These are phyloP conservation scores for Drosophila diplacantha DNA, from an alignment of 2,888 invertebrate genomes.

Conservation along the genomic window DNA sequence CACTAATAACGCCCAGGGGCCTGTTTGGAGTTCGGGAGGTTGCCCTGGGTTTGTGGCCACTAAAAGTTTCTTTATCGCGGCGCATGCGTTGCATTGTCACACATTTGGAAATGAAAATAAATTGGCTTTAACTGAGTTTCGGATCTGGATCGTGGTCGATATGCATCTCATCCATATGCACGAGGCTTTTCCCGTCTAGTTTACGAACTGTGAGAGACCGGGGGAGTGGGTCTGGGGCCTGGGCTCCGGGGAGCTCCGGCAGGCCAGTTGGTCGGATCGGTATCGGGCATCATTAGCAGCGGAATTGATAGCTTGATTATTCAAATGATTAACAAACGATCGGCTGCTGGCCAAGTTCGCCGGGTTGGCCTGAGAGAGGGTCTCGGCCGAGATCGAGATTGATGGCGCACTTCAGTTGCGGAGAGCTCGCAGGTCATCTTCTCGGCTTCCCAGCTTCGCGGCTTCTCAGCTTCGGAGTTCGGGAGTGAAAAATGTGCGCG, in stretches of 20 bases:
- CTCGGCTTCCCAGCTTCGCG: background rate
- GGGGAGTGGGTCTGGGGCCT: background rate
- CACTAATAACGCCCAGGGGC: slow-evolving; percentile 56
- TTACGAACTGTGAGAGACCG: slow-evolving; percentile 66
- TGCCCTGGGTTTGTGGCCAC: background rate
- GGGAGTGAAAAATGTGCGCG: slow-evolving; percentile 67
- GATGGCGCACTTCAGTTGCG: slow-evolving; percentile 64
- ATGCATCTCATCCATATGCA: slow-evolving; percentile 60
- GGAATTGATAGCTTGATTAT: slow-evolving; percentile 78
- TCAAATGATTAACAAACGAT: slow-evolving; percentile 74
- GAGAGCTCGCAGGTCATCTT: slow-evolving; percentile 51
- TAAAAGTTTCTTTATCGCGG: slow-evolving; percentile 51
- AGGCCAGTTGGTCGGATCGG: slow-evolving; percentile 52
- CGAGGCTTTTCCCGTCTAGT: slow-evolving; percentile 60
- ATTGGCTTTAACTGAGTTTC: slow-evolving; percentile 53
- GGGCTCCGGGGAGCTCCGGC: slow-evolving; percentile 17
- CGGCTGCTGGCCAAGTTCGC: slow-evolving; percentile 33
- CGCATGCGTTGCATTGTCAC: slow-evolving; percentile 70
- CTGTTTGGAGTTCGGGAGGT: slow-evolving; percentile 1
- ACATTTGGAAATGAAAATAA: slow-evolving; percentile 68
- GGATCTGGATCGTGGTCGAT: slow-evolving; percentile 18
- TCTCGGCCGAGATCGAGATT: slow-evolving; percentile 45
- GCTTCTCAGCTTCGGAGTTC: slow-evolving; percentile 35
- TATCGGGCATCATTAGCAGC: slow-evolving; percentile 74
- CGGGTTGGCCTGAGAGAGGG: slow-evolving; percentile 16